These are phyloP conservation scores for Dendrocincla tyrannina DNA, from an alignment of 2,797 vertebrate genomes.

Conservation along the genomic window DNA sequence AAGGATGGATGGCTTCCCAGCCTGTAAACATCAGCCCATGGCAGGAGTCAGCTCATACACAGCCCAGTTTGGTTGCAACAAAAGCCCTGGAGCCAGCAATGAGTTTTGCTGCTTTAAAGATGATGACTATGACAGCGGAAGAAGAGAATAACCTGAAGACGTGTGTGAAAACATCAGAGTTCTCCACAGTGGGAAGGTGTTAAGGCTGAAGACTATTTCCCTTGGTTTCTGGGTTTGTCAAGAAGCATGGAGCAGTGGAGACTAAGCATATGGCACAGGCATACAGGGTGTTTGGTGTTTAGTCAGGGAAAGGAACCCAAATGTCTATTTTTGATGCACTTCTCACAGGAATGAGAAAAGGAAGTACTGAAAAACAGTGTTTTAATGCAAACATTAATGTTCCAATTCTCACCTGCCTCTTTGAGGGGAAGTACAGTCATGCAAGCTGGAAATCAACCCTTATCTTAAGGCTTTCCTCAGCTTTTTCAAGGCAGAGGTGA, in stretches of 20 bases:
- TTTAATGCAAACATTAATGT: not conserved
- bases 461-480: not conserved
- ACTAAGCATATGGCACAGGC: not conserved
- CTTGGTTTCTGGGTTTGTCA: not conserved
- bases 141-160: not conserved
- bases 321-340: not conserved
- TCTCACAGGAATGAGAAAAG: not conserved
- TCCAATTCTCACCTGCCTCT: not conserved
- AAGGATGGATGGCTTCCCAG: not conserved
- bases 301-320: not conserved
- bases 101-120: not conserved
- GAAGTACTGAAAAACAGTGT: not conserved
- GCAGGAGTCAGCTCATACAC: not conserved
- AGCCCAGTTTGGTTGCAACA: not conserved
- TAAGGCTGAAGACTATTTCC: not conserved
- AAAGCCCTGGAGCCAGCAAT: not conserved
- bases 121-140: accelerated
- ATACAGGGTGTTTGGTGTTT: not conserved
- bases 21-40: accelerated
- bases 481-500: not conserved
- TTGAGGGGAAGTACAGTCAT: not conserved
- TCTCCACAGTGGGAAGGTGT: not conserved
- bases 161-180: not conserved
- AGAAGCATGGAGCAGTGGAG: not conserved
- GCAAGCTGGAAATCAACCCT: not conserved